Conservation (phyloP, 2,888 invertebrate species). For the Penaeus monodon region DNA sequence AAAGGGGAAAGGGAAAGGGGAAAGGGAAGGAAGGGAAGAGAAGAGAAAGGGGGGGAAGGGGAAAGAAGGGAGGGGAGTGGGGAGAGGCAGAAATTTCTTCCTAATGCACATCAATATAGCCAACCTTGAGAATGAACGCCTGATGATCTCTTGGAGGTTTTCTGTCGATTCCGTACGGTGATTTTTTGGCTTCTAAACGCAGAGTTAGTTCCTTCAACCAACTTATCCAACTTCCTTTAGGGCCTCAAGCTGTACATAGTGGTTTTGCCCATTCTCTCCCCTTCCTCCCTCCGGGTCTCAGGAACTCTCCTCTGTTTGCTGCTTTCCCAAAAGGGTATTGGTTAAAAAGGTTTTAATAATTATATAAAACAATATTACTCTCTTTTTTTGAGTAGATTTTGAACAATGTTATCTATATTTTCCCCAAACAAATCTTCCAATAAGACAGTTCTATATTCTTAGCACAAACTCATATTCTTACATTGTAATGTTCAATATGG, state of each 20-base stretch:
- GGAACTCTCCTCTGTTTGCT: conserved; percentile 75
- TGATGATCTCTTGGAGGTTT: conserved; percentile 73
- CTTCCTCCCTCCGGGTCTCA: conserved; percentile 68
- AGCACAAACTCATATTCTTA: conserved; percentile 7
- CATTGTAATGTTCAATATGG: conserved; percentile 80
- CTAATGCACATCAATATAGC: background rate
- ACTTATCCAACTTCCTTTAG: conserved; percentile 75
- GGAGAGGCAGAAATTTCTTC: background rate
- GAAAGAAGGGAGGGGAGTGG: too few species aligned
- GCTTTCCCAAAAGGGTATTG: conserved; percentile 79
- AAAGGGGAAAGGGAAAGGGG: too few species aligned
- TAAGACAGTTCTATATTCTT: too few species aligned
- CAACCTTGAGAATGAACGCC: conserved; percentile 78
- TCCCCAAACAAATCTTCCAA: too few species aligned
- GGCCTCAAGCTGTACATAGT: conserved; percentile 80
- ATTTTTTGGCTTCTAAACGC: conserved; percentile 73
- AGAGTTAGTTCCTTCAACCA: conserved; percentile 80
- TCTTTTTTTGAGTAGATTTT: too few species aligned
- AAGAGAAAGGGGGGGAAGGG: too few species aligned
- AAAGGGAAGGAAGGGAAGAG: too few species aligned
- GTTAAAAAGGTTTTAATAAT: conserved; percentile 24
- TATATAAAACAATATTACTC: background rate
- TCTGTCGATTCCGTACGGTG: conserved; percentile 66
- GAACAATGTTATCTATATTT: too few species aligned
- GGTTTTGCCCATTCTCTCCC: conserved; percentile 79